phyloP scores from a whole-genome alignment of 1,140 invertebrate genomes.

The Rhagoletis zephyria region DNA sequence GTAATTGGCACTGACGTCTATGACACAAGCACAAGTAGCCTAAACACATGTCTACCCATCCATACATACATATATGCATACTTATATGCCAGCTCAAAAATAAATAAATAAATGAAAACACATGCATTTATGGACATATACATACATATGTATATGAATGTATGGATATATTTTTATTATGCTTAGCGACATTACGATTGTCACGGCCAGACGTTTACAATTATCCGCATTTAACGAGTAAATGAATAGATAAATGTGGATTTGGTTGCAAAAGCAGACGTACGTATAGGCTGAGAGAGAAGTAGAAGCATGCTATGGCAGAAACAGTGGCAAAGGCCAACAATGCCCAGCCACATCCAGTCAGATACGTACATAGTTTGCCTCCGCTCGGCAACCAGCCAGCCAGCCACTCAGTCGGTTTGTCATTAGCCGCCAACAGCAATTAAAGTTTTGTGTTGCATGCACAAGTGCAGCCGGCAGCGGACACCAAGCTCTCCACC shows the following conservation, averaged over 20 bases:
- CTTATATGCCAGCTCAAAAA: background rate
- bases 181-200: slow-evolving; percentile 45
- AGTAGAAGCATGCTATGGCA: no score
- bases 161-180: slow-evolving; percentile 38
- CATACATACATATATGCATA: background rate
- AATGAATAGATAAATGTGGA: slow-evolving; percentile 52
- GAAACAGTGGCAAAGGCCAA: slow-evolving; percentile 12
- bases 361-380: background rate
- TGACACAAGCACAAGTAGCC: slow-evolving; percentile 6
- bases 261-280: background rate
- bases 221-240: slow-evolving; percentile 49
- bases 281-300: no score
- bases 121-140: background rate
- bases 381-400: background rate
- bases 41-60: background rate
- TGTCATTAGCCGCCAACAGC: slow-evolving; percentile 45
- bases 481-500: background rate
- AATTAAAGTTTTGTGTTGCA: slow-evolving; percentile 52
- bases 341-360: background rate
- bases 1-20: slow-evolving; percentile 36
- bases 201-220: slow-evolving; percentile 48
- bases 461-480: background rate
- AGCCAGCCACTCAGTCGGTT: slow-evolving; percentile 4
- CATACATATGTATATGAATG: no score
- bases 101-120: slow-evolving; percentile 20